phyloP scores from a whole-genome alignment of 1,140 invertebrate genomes.

The Scaptomyza pallida region DNA sequence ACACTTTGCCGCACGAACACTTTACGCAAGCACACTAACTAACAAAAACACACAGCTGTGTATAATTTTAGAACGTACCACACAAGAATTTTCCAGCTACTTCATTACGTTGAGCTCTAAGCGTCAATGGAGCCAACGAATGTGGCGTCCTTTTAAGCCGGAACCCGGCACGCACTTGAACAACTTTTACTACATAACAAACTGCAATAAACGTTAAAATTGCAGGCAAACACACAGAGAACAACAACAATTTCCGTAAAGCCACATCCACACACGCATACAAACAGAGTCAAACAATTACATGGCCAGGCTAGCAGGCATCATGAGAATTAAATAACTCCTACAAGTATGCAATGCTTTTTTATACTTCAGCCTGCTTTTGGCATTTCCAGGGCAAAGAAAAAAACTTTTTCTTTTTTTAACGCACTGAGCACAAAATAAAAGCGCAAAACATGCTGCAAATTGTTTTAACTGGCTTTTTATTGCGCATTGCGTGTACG shows the following conservation, averaged over 20 bases:
- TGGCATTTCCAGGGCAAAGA: slow-evolving; percentile 34
- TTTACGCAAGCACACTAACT: slow-evolving; percentile 1
- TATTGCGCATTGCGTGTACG: slow-evolving; percentile 59
- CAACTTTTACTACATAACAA: slow-evolving; percentile 73
- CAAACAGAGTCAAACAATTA: slow-evolving; percentile 58
- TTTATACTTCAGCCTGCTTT: slow-evolving; percentile 18
- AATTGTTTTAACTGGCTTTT: slow-evolving; percentile 76
- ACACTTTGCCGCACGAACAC: slow-evolving; percentile 44
- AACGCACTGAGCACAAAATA: slow-evolving; percentile 23
- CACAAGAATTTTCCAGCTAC: slow-evolving; percentile 49
- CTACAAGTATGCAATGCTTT: slow-evolving; percentile 70
- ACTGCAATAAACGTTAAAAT: slow-evolving; percentile 70
- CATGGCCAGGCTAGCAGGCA: slow-evolving; percentile 62
- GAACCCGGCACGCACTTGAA: slow-evolving; percentile 55
- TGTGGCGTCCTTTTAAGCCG: slow-evolving; percentile 50
- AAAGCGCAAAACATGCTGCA: slow-evolving; percentile 40
- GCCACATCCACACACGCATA: slow-evolving; percentile 3
- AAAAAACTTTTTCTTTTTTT: slow-evolving; percentile 58
- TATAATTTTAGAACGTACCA: slow-evolving; percentile 44
- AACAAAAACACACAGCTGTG: slow-evolving; percentile 24
- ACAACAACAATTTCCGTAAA: neutral
- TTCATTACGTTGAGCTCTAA: slow-evolving; percentile 60
- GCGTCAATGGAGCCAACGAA: slow-evolving; percentile 26
- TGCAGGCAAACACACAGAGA: slow-evolving; percentile 36
- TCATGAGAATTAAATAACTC: slow-evolving; percentile 79